A percentile compares a stretch with the other conserved stretches of the same genome.
Evolutionary conservation across 2,888 invertebrate genomes (phyloP).

Genomic region (Agrotis segetum): DNA sequence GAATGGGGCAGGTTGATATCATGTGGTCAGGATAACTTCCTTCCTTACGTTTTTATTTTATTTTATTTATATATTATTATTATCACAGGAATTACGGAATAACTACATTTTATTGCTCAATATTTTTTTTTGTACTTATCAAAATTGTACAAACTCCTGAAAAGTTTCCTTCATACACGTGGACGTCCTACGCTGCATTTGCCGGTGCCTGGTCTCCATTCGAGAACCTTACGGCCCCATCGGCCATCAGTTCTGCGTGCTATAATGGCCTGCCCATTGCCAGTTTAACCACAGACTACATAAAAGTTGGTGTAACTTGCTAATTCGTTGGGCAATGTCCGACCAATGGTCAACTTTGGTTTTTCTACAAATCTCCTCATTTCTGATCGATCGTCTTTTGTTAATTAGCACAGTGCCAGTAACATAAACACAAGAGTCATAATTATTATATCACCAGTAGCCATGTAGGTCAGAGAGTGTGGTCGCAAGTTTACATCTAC

Average conservation of each 20-base stretch:
- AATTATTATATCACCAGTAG: slow-evolving; percentile 8
- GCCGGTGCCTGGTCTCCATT: too few relatives aligned
- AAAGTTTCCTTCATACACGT: background rate
- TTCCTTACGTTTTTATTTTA: background rate
- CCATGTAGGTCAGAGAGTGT: slow-evolving; percentile 27
- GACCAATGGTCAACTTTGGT: too few relatives aligned
- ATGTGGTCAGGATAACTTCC: slow-evolving; percentile 9
- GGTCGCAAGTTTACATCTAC: slow-evolving; percentile 17
- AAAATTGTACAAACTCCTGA: background rate
- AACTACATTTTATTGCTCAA: background rate
- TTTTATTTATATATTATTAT: background rate
- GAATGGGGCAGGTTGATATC: background rate
- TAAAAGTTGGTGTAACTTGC: too few relatives aligned
- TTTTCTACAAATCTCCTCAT: too few relatives aligned
- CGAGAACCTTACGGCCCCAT: too few relatives aligned
- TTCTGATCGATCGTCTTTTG: background rate
- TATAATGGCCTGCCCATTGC: too few relatives aligned
- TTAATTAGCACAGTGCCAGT: slow-evolving; percentile 7
- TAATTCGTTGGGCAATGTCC: too few relatives aligned
- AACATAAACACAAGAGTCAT: background rate
- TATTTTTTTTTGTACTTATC: background rate
- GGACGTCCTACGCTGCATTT: too few relatives aligned
- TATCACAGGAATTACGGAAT: background rate
- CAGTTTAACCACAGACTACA: too few relatives aligned
- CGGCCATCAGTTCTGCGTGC: too few relatives aligned